Evolutionary conservation across 2,113 vertebrate genomes (phyloP).

Genomic region (Steatornis caripensis): DNA sequence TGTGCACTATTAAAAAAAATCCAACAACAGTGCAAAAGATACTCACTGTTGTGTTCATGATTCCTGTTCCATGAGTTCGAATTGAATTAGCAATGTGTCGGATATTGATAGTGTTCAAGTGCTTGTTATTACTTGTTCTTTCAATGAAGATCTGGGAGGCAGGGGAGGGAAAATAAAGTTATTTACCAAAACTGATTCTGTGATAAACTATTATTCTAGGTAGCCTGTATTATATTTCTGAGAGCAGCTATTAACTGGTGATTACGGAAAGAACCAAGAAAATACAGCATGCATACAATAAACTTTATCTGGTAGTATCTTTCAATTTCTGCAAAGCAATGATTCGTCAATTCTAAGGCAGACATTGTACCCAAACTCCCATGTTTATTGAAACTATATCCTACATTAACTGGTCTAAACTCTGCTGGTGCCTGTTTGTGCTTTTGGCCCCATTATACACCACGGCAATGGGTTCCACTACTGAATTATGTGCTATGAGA

Average conservation of each 20-base stretch:
- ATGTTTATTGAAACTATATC: background rate
- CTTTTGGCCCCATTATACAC: background rate
- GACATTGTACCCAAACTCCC: background rate
- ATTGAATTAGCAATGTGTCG: slow-evolving; percentile 98
- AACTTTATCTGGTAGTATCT: background rate
- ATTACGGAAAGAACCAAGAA: background rate
- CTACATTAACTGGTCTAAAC: background rate
- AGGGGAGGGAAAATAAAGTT: background rate
- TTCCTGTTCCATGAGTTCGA: slow-evolving; percentile 95
- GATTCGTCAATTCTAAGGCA: background rate
- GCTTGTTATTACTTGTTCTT: slow-evolving; percentile 98
- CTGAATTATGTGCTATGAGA: background rate
- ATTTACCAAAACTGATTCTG: background rate
- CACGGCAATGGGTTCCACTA: background rate
- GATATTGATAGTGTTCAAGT: slow-evolving; percentile 99
- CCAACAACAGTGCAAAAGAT: background rate
- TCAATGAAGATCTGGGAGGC: slow-evolving; percentile 92
- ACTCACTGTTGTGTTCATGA: slow-evolving; percentile 98
- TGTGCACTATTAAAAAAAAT: background rate
- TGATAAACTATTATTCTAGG: background rate
- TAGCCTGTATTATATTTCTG: background rate
- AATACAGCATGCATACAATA: background rate
- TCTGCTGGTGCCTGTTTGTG: background rate
- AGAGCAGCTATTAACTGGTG: background rate
- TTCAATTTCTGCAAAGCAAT: rapidly evolving